phyloP scores from a whole-genome alignment of 1,140 invertebrate species.

The Gryllus bimaculatus region DNA sequence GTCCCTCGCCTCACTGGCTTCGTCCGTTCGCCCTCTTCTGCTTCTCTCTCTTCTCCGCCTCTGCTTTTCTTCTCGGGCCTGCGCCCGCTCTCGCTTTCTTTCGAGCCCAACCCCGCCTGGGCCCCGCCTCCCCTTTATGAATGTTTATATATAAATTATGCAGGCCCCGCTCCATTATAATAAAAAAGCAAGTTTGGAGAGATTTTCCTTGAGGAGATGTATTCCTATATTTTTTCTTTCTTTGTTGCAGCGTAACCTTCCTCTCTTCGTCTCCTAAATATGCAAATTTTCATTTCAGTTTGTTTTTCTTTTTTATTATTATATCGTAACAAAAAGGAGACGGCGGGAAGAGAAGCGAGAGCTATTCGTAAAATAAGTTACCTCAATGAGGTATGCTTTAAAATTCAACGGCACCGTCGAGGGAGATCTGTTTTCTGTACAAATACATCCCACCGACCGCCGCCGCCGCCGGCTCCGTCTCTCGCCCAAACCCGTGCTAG shows the following conservation, averaged over 20 bases:
- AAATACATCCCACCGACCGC: not conserved
- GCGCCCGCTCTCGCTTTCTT: not conserved
- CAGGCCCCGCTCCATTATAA: conserved; percentile 21
- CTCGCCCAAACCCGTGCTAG: not conserved
- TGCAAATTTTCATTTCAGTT: conserved; percentile 24
- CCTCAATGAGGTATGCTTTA: conserved; percentile 13
- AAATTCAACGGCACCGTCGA: conserved; percentile 9
- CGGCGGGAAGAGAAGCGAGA: conserved; percentile 11
- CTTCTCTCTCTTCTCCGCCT: not conserved
- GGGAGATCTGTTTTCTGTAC: not conserved
- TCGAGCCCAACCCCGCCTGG: not conserved
- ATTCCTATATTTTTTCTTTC: conserved; percentile 22
- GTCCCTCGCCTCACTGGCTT: not conserved
- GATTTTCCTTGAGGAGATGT: conserved; percentile 11
- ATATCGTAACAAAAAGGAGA: conserved; percentile 20
- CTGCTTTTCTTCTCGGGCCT: not conserved
- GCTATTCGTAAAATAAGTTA: conserved; percentile 20
- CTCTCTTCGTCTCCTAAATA: conserved; percentile 20
- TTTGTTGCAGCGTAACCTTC: conserved; percentile 9
- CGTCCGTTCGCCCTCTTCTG: not conserved
- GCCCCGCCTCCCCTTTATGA: conserved; percentile 19
- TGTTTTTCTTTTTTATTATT: conserved; percentile 19
- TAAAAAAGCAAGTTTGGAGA: conserved; percentile 19
- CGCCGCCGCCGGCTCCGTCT: not conserved
- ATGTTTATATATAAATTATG: conserved; percentile 25